A percentile compares a stretch with the other conserved stretches of the same genome.
Conservation (phyloP, 2,888 invertebrate genomes). For the Nymphalis c-album region DNA sequence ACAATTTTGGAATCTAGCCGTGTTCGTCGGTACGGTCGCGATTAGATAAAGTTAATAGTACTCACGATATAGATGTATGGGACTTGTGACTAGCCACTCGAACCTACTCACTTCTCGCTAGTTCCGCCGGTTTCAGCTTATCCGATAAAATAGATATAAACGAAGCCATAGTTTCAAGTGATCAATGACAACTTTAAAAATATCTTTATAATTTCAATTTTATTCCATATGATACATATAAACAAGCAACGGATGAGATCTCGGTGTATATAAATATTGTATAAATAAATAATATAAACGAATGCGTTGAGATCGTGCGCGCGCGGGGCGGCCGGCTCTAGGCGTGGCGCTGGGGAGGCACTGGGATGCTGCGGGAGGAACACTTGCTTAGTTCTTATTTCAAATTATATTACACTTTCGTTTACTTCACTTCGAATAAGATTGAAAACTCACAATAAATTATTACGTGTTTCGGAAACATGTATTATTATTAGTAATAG, state of each 20-base stretch:
- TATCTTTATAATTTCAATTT: background rate
- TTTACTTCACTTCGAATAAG: too few species aligned
- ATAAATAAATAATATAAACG: conserved; percentile 10
- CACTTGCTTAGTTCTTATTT: background rate
- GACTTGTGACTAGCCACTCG: background rate
- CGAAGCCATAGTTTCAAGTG: background rate
- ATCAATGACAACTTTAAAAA: background rate
- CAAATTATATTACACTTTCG: too few species aligned
- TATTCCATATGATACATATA: conserved; percentile 7
- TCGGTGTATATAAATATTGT: conserved; percentile 8
- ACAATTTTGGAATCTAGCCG: conserved; percentile 2
- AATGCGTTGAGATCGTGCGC: conserved; percentile 21
- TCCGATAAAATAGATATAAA: background rate
- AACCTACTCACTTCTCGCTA: background rate
- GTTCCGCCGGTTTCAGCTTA: background rate
- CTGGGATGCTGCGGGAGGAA: conserved; percentile 59
- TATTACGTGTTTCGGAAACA: too few species aligned
- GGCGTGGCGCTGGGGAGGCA: conserved; percentile 71
- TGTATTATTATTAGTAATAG: too few species aligned
- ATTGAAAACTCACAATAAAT: too few species aligned
- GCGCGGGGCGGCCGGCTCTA: conserved; percentile 46
- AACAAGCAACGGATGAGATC: conserved; percentile 14
- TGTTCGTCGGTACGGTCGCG: too few species aligned
- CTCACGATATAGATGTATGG: background rate
- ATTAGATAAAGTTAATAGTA: too few species aligned